A percentile compares a stretch with the other conserved stretches of the same genome.
Conservation (phyloP, 92 coral and sea anemone species). For the Epizoanthus rinbou region DNA sequence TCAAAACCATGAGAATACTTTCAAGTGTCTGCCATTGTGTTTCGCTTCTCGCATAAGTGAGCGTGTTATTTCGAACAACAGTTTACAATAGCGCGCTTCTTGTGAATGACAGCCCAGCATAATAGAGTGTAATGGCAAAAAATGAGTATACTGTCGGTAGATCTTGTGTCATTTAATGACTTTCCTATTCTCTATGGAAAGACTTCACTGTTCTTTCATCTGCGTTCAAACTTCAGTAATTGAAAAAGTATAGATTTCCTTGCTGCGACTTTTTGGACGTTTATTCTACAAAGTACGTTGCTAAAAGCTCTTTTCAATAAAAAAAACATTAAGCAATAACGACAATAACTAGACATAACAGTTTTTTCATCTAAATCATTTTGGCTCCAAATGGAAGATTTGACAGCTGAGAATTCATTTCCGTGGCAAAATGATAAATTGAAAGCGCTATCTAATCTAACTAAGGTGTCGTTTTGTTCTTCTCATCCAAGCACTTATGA, state of each 20-base stretch:
- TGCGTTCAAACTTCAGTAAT: not conserved
- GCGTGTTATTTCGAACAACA: slow-evolving; percentile 11
- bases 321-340: slow-evolving; percentile 7
- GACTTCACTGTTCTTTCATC: not conserved
- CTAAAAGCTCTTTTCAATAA: slow-evolving; percentile 2
- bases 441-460: not conserved
- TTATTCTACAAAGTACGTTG: not conserved
- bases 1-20: not conserved
- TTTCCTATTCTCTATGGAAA: slow-evolving; percentile 1
- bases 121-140: slow-evolving; percentile 12
- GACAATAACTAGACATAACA: slow-evolving; percentile 1
- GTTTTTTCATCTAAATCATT: not conserved
- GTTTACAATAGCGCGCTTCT: slow-evolving; percentile 20
- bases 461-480: slow-evolving; percentile 9
- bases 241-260: not conserved
- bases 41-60: not conserved
- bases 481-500: not conserved
- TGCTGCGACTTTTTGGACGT: not conserved
- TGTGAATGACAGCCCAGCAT: slow-evolving; percentile 36
- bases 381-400: slow-evolving; percentile 2
- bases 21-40: slow-evolving; percentile 7
- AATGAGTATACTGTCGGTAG: not conserved
- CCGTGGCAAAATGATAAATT: slow-evolving; percentile 34
- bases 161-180: not conserved
- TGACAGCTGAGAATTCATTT: slow-evolving; percentile 41